Evolutionary conservation across 2,888 invertebrate genomes (phyloP).

Genomic region (Drosophila pullipes): DNA sequence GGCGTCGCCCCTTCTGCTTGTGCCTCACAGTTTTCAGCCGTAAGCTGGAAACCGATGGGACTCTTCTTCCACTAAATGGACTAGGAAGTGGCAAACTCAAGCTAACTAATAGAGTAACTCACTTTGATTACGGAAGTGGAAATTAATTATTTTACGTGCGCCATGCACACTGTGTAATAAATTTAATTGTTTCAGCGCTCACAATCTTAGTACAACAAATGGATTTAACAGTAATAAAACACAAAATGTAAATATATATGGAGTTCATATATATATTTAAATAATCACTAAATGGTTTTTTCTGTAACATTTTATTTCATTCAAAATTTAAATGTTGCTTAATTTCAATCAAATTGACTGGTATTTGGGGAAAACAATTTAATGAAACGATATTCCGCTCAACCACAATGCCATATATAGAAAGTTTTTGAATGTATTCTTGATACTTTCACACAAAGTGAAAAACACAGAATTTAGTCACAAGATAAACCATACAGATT

Average conservation of each 20-base stretch:
- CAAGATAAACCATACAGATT: not conserved
- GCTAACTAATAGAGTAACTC: conserved; percentile 58
- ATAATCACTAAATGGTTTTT: not conserved
- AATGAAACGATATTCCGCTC: not conserved
- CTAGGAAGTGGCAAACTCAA: conserved; percentile 5
- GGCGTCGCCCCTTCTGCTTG: conserved; percentile 3
- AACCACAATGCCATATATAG: not conserved
- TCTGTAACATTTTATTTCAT: not conserved
- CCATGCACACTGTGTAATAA: conserved; percentile 56
- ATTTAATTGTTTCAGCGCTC: conserved; percentile 29
- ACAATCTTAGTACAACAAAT: conserved; percentile 11
- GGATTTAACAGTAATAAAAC: not conserved
- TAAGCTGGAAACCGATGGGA: conserved; percentile 28
- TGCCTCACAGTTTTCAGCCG: conserved; percentile 29
- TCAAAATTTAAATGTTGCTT: not conserved
- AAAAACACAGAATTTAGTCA: not conserved
- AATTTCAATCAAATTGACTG: not conserved
- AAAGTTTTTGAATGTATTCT: no score
- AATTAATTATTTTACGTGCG: conserved; percentile 65
- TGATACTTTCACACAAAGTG: not conserved
- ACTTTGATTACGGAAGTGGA: conserved; percentile 65
- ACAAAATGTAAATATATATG: not conserved
- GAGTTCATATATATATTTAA: not conserved
- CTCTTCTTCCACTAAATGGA: conserved; percentile 2
- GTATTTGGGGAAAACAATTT: not conserved